Base-by-base conservation (phyloP, 2,113 vertebrate genomes). In the Cervus canadensis region DNA sequence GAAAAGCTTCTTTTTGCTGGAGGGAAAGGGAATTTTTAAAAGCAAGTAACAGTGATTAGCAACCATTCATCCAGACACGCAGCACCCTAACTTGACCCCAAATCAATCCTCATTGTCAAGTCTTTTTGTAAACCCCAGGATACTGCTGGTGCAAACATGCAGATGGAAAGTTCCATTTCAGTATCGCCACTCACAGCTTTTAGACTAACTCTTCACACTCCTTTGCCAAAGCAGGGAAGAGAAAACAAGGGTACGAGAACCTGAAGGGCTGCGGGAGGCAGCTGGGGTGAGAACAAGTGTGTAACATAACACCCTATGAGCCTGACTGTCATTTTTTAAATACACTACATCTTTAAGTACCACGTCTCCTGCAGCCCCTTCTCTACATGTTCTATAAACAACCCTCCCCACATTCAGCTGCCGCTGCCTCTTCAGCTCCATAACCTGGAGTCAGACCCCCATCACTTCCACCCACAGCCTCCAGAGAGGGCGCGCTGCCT, bases 1-100 rank as follows among this genome's bases (percentile, higher is more conserved):
- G 30, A 99, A 99, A 59, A 99, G 99, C 98, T 99, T 99, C 99
- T 99, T 99, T 97, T 99, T 99, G 98, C 99, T 99, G 98, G 36
- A 59, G 48, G 71, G 43, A 76, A 79, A 85, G 21, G 54, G 94
- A 60, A 92, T 43, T 59, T 93, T 52, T 40, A n/a, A 33, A 94
- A 52, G 57, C 79, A 2, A 8, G 48, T n/a, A 40, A 45, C 21
- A 59, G 0, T 54, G 52, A 43, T 57, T 26, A 84, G 7, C 79
- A 93, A 33, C 15, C 50, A 33, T 9, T 45, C 91, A 40, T 26
- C 64, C n/a, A 30, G 54, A 59, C 8, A 1, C 0, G 48, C 16
- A 89, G 40, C 67, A 33, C 36, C 88, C 33, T 57, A 15, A 17
- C 7, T 26, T 4, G 12, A 16, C n/a, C 57, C 50, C 60, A 30